These are phyloP conservation scores for Ichneumoninae sp. DNA, from an alignment of 2,888 invertebrate species.

Conservation along the genomic window DNA sequence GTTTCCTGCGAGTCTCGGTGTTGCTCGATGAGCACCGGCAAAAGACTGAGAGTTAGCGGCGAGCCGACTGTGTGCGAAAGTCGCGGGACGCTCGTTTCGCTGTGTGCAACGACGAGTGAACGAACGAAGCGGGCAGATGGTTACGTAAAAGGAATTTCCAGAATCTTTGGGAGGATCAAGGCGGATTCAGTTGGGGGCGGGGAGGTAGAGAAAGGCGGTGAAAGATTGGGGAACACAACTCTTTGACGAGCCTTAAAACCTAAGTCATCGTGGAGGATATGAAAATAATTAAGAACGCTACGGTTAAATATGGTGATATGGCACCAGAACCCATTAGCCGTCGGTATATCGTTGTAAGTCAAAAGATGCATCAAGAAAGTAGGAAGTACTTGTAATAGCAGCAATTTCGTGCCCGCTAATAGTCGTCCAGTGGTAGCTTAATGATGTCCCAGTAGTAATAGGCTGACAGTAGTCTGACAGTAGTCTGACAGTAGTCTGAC, in stretches of 20 bases:
- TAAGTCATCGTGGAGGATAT: background rate
- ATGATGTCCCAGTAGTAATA: too few species aligned
- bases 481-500: too few species aligned
- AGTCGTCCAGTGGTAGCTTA: too few species aligned
- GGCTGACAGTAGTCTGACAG: too few species aligned
- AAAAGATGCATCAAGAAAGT: background rate
- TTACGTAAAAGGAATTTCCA: constrained; percentile 50
- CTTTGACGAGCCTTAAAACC: background rate
- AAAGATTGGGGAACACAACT: background rate
- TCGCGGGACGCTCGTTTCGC: constrained; percentile 1
- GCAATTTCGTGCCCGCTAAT: too few species aligned
- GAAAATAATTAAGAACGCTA: background rate
- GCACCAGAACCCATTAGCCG: background rate
- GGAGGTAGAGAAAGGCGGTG: constrained; percentile 14
- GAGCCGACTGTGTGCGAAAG: background rate
- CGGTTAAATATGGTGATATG: background rate
- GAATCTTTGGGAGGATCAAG: constrained; percentile 38
- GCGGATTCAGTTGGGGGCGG: constrained; percentile 26
- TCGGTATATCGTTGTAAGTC: background rate
- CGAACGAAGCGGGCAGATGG: constrained; percentile 19
- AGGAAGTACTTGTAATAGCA: background rate
- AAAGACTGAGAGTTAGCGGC: constrained; percentile 20
- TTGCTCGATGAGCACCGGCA: constrained; percentile 8
- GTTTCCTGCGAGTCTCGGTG: background rate
- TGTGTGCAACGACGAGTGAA: background rate